A percentile compares a stretch with the other conserved stretches of the same genome.
Evolutionary conservation across 2,797 vertebrate genomes (phyloP).

Genomic region (Poliocrania exsul): DNA sequence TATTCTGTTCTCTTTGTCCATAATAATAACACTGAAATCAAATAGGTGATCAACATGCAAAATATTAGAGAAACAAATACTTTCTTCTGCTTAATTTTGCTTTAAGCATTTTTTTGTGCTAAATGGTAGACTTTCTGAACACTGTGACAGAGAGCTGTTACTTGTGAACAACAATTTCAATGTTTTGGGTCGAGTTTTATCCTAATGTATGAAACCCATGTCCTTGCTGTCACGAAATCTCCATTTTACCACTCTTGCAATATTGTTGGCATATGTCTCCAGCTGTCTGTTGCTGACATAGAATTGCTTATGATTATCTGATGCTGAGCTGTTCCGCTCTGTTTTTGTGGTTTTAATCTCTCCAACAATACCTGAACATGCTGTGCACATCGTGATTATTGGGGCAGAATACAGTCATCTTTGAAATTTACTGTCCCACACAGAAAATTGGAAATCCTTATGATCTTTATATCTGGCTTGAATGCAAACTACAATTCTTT

Average conservation of each 20-base stretch:
- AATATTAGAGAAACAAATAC: background rate
- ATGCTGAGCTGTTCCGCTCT: conserved; percentile 56
- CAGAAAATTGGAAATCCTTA: conserved; percentile 13
- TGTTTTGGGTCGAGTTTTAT: conserved; percentile 20
- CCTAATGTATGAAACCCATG: conserved; percentile 36
- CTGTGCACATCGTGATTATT: background rate
- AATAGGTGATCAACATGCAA: background rate
- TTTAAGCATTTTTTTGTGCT: background rate
- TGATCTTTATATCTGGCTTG: background rate
- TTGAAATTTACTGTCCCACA: conserved; percentile 46
- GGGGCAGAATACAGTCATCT: background rate
- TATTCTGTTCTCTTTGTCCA: background rate
- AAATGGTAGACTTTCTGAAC: background rate
- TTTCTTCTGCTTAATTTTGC: background rate
- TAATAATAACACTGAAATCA: background rate
- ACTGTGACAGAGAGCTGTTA: background rate
- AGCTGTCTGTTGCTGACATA: conserved; percentile 61
- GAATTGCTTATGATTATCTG: conserved; percentile 67
- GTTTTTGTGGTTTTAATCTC: conserved; percentile 61
- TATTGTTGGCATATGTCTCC: conserved; percentile 61
- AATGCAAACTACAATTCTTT: background rate
- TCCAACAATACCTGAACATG: conserved; percentile 45
- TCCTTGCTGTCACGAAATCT: conserved; percentile 48
- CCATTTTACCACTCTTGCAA: conserved; percentile 50
- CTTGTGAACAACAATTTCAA: background rate